Base-by-base conservation (phyloP, 2,113 vertebrate genomes). In the Mustelus asterias region DNA sequence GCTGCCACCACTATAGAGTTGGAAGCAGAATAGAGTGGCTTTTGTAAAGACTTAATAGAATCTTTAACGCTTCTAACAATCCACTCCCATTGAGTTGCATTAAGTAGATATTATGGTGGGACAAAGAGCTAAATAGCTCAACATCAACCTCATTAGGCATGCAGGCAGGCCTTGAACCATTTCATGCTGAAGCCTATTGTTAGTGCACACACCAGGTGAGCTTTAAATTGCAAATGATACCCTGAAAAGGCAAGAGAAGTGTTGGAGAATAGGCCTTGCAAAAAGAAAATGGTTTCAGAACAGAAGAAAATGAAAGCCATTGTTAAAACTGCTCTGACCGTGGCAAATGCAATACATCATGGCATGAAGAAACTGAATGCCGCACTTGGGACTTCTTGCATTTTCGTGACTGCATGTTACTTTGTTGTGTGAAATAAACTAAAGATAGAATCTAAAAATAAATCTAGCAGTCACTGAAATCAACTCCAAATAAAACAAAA, bases 171-270 rank as follows among this genome's bases (percentile, higher is more conserved):
- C 97, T 97, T 97, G 97, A 97, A 98, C 98, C 97, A 98, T 98
- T 98, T 98, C 98, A 98, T 97, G 98, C 98, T 98, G 98, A 97
- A 97, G 96, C 76, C 98, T 98, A 98, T 99, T 99, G 99, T 99
- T 97, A 98, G 97, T 95, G 97, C 96, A 97, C 98, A 98, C 98
- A 98, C 98, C 98, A 99, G 99, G 99, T 99, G 99, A 99, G 99
- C 99, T 99, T 99, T 99, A 99, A 99, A 98, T 99, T 99, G 99
- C 99, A 99, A 99, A 99, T 99, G 98, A 99, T 98, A 98, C 97
- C 97, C 98, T 99, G 98, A 98, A 99, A 99, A 97, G 97, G 97
- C 96, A 97, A 97, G 97, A 97, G 96, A 97, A 97, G 97, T 97
- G 96, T 96, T 96, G 96, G 96, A 97, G 97, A 97, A 96, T 96